phyloP scores from a whole-genome alignment of 1,140 invertebrate species.

The Triops longicaudatus region DNA sequence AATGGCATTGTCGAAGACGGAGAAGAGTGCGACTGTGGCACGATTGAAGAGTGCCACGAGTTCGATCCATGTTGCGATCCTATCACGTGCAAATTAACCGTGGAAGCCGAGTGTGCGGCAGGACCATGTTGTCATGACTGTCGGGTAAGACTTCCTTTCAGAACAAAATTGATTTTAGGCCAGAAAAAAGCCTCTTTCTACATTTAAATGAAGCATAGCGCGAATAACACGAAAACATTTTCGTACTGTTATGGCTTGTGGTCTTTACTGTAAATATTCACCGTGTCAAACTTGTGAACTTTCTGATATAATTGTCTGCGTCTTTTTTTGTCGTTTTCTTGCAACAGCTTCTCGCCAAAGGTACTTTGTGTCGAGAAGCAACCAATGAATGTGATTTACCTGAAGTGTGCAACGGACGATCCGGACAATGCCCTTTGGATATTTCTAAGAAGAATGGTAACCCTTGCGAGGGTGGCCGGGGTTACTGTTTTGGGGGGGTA shows the following conservation, averaged over 20 bases:
- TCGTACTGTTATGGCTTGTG: too few relatives aligned
- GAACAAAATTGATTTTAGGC: background rate
- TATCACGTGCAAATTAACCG: conserved; percentile 82
- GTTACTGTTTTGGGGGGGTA: conserved; percentile 81
- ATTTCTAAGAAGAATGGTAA: conserved; percentile 85
- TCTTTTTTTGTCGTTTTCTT: background rate
- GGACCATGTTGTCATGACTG: conserved; percentile 88
- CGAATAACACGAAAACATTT: too few relatives aligned
- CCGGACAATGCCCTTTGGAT: conserved; percentile 77
- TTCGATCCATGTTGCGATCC: conserved; percentile 90
- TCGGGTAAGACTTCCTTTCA: conserved; percentile 51
- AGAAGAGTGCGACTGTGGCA: conserved; percentile 88
- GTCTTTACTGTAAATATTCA: too few relatives aligned
- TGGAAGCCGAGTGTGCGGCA: conserved; percentile 81
- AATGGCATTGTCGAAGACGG: conserved; percentile 89
- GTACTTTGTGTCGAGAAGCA: conserved; percentile 69
- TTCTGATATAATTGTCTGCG: background rate
- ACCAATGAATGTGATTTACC: conserved; percentile 89
- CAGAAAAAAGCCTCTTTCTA: too few relatives aligned
- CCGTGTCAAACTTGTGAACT: too few relatives aligned
- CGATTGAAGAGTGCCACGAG: conserved; percentile 71
- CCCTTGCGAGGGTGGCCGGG: conserved; percentile 57
- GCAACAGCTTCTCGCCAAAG: conserved; percentile 59
- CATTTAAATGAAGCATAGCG: too few relatives aligned
- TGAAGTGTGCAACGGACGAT: conserved; percentile 78